Evolutionary conservation across 1,140 invertebrate genomes (phyloP), one percentile per base, ranked within the genome.

Genomic region (Cyclargus thomasi): DNA sequence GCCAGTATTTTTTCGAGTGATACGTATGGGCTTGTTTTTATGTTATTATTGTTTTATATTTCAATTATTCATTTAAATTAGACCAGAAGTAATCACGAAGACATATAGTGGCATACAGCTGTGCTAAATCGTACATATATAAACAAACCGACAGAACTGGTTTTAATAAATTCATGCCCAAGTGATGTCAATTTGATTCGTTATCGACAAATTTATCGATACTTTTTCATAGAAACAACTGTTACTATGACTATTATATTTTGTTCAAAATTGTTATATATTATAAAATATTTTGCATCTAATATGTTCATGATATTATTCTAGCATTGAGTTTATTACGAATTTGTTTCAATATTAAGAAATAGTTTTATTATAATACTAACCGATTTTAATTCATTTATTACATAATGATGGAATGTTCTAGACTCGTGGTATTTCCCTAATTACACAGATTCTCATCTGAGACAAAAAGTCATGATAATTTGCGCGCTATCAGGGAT

Each of bases 71-170:
- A 0, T 29, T 29, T 29, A 29, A 8, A 29, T 29, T 29, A 29
- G 29, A 29, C 29, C 29, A 1, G 29, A 29, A 29, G 29, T 29
- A 59, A 59, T 59, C 5, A 59, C 18, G 5, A 21, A 59, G 55
- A 59, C 39, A 8, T 47, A 47, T 39, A 39, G 17, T 57, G 18
- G 55, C 55, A 20, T 57, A 59, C 55, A 59, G 55, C 55, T 59
- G 55, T 59, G 55, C 55, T 21, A 59, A 59, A 59, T 59, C 55
- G 55, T 59, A 59, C 20, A 59, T 55, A 59, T 55, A 55, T 17
- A 59, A 59, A 59, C 55, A 59, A 59, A 59, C 55, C 55, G 17
- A 59, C 55, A 20, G 55, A 59, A 59, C 55, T 59, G 20, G 20
- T 59, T 59, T 59, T 21, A 59, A 59, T 59, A 59, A 59, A 18